A percentile compares a stretch with the other conserved stretches of the same genome.
phyloP scores from a whole-genome alignment of 1,140 invertebrate species.

The Brachionus koreanus region DNA sequence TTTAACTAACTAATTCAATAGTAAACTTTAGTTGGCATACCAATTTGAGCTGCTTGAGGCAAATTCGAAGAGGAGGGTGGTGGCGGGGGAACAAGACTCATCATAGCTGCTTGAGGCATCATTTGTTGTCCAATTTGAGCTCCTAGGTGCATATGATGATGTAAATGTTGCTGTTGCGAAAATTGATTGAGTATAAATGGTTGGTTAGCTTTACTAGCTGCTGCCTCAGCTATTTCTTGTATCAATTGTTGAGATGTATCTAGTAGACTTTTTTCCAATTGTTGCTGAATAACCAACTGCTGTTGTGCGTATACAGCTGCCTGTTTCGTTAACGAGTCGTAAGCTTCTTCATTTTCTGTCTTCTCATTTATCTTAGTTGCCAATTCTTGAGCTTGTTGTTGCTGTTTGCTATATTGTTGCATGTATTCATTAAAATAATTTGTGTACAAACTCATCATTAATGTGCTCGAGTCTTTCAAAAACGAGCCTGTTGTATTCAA shows the following conservation, averaged over 20 bases:
- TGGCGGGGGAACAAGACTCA: not conserved
- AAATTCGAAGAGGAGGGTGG: not conserved
- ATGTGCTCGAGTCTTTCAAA: slow-evolving; percentile 4
- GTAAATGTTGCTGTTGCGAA: slow-evolving; percentile 24
- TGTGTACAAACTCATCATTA: slow-evolving; percentile 37
- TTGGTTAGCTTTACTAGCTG: not conserved
- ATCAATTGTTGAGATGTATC: slow-evolving; percentile 13
- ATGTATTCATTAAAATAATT: slow-evolving; percentile 43
- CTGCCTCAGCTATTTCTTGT: slow-evolving; percentile 34
- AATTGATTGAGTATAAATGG: slow-evolving; percentile 40
- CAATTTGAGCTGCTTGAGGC: not conserved
- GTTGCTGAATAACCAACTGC: slow-evolving; percentile 28
- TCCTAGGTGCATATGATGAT: slow-evolving; percentile 27
- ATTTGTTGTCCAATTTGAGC: not conserved
- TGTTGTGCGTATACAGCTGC: slow-evolving; percentile 26
- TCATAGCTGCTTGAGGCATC: not conserved
- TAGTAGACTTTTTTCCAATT: slow-evolving; percentile 30
- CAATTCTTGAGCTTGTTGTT: slow-evolving; percentile 6
- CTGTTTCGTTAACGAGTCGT: slow-evolving; percentile 29
- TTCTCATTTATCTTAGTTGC: not conserved
- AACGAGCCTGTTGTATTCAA: slow-evolving; percentile 5
- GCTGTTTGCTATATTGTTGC: slow-evolving; percentile 34
- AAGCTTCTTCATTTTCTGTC: not conserved
- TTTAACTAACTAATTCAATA: not conserved
- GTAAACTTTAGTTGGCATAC: slow-evolving; percentile 18